Conservation (phyloP, 2,888 invertebrate genomes). For the Drosophila meridionalis region DNA sequence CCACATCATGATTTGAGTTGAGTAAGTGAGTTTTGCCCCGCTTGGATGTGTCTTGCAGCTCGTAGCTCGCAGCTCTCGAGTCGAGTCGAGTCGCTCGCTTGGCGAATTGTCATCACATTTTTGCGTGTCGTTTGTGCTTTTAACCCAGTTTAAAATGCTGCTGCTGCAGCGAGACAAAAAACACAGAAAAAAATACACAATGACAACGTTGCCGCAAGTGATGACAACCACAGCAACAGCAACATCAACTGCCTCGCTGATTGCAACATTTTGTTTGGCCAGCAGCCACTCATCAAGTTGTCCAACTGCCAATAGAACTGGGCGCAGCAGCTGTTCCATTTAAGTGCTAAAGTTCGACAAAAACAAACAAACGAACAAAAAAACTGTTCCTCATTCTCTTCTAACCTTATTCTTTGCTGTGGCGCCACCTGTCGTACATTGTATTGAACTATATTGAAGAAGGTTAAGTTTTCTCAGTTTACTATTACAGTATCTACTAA, state of each 20-base stretch:
- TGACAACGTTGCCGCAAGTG: constrained; percentile 52
- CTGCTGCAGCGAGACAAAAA: constrained; percentile 34
- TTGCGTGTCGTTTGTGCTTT: constrained; percentile 64
- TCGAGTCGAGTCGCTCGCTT: constrained; percentile 36
- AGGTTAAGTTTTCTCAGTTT: not conserved
- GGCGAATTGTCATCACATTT: constrained; percentile 65
- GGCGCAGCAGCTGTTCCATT: constrained; percentile 50
- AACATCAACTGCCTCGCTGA: constrained; percentile 26
- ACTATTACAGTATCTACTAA: not conserved
- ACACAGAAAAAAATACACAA: constrained; percentile 20
- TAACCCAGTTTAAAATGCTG: constrained; percentile 61
- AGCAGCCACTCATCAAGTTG: constrained; percentile 51
- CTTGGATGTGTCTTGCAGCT: constrained; percentile 36
- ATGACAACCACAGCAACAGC: constrained; percentile 40
- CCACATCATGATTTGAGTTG: constrained; percentile 39
- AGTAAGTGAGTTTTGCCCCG: constrained; percentile 29
- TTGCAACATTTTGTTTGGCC: constrained; percentile 54
- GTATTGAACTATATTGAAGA: not conserved
- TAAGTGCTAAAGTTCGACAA: constrained; percentile 4
- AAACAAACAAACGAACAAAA: not conserved
- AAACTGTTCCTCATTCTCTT: constrained; percentile 7
- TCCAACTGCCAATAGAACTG: constrained; percentile 56
- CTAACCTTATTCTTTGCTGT: constrained; percentile 12
- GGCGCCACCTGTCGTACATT: constrained; percentile 10
- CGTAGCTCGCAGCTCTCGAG: constrained; percentile 23